A percentile compares a stretch with the other conserved stretches of the same genome.
phyloP scores from a whole-genome alignment of 2,797 vertebrate genomes.

The Mustela erminea region DNA sequence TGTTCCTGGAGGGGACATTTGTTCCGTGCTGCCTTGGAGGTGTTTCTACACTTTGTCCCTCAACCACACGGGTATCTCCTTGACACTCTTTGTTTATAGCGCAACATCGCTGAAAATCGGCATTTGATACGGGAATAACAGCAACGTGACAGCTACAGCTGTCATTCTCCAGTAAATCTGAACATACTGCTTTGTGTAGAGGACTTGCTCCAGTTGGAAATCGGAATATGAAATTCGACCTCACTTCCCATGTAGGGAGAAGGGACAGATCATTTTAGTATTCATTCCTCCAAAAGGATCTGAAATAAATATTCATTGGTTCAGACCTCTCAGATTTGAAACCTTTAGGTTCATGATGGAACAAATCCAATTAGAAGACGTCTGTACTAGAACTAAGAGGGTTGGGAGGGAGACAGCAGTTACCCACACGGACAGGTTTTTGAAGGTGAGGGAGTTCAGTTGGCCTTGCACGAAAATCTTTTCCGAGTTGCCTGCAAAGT shows the following conservation, averaged over 20 bases:
- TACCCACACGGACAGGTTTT: neutral
- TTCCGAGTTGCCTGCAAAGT: slow-evolving; percentile 28
- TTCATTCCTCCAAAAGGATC: neutral
- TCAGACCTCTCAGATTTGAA: neutral
- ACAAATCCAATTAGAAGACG: neutral
- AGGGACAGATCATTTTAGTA: neutral
- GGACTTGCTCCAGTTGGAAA: neutral
- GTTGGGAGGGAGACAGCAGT: neutral
- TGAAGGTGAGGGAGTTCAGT: neutral
- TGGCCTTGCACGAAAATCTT: slow-evolving; percentile 67
- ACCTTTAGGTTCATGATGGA: neutral
- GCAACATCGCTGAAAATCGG: neutral
- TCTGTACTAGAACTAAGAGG: neutral
- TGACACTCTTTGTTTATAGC: neutral
- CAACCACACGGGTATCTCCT: neutral
- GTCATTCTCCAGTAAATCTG: neutral
- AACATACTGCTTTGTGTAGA: neutral
- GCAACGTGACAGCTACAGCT: neutral
- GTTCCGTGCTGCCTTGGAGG: neutral
- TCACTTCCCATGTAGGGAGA: neutral
- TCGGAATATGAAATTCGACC: neutral
- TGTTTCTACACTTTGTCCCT: neutral
- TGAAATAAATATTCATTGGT: slow-evolving; percentile 1
- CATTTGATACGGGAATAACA: neutral
- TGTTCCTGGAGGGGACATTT: neutral